Base-by-base conservation (phyloP, 2,113 vertebrate genomes). In the Heteronetta atricapilla region DNA sequence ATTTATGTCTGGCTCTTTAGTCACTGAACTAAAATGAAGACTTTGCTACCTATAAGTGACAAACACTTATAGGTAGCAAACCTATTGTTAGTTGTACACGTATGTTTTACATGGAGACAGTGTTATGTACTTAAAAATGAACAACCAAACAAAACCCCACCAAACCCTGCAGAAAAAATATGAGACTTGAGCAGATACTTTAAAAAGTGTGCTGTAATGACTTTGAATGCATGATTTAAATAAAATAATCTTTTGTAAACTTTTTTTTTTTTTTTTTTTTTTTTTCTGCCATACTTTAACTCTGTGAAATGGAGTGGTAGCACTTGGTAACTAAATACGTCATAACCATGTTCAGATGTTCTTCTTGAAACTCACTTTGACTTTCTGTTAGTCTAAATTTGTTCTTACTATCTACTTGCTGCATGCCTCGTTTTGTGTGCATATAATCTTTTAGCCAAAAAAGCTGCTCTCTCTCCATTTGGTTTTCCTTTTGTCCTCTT, bases 341-440 rank as follows among this genome's bases (percentile, higher is more conserved):
- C 7, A 3, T 55, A 60, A 85, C 25, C 0, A 0, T 74, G 5
- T 67, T 72, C 16, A 68, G 3, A 67, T 14, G 2, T 72, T 70
- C 28, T 38, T 29, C 25, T 8, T n/a, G 14, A 21, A 2, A 62
- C 29, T 78, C 13, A 6, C 8, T 4, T 59, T 79, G 69, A 52
- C 34, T 77, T 20, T 11, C 8, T 33, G 20, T 60, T 62, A 15
- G 13, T 64, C n/a, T 69, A 6, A 33, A 62, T 70, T 82, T 79
- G 29, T 85, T 84, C 10, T 3, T 72, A 6, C 11, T 21, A 0
- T 75, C 4, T 48, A 11, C 25, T 78, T 55, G 25, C 28, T 62
- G 33, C 3, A 2, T 23, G 6, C 10, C 40, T 60, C 1, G 4
- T 90, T 90, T 59, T 63, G 50, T 62, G 29, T 66, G 33, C 22